Evolutionary conservation across 2,797 vertebrate genomes (phyloP).

Genomic region (Manis pentadactyla): DNA sequence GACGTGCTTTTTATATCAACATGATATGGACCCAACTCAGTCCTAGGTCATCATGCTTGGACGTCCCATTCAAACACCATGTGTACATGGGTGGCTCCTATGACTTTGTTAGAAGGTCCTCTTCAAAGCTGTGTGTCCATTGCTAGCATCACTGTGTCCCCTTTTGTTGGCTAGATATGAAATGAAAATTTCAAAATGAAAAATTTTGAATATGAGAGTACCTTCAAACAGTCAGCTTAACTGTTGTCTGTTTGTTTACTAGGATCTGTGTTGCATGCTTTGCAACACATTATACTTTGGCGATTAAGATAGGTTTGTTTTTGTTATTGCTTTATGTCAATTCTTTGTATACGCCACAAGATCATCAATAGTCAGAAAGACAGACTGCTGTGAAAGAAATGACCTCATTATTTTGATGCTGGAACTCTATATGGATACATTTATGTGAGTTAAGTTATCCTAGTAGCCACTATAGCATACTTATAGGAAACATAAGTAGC

Average conservation of each 20-base stretch:
- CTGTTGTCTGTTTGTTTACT: background rate
- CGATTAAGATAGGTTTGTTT: background rate
- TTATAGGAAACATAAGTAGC: background rate
- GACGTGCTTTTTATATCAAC: background rate
- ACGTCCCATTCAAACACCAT: background rate
- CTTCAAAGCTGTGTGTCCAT: background rate
- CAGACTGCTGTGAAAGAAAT: background rate
- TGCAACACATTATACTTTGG: background rate
- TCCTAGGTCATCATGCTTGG: background rate
- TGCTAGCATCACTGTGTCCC: background rate
- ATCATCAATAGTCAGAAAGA: background rate
- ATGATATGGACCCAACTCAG: background rate
- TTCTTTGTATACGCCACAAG: background rate
- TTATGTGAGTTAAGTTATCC: background rate
- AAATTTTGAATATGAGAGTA: background rate
- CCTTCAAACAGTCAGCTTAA: background rate
- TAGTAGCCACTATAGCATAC: background rate
- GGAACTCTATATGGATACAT: background rate
- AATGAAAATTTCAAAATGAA: background rate
- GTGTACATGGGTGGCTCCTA: background rate
- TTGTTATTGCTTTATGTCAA: constrained; percentile 9
- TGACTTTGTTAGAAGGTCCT: background rate
- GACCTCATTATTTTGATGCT: background rate
- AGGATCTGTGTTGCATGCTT: background rate
- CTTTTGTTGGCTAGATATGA: background rate